These are phyloP conservation scores for Pyrocoelia pectoralis DNA, from an alignment of 2,888 invertebrate genomes.

Conservation along the genomic window DNA sequence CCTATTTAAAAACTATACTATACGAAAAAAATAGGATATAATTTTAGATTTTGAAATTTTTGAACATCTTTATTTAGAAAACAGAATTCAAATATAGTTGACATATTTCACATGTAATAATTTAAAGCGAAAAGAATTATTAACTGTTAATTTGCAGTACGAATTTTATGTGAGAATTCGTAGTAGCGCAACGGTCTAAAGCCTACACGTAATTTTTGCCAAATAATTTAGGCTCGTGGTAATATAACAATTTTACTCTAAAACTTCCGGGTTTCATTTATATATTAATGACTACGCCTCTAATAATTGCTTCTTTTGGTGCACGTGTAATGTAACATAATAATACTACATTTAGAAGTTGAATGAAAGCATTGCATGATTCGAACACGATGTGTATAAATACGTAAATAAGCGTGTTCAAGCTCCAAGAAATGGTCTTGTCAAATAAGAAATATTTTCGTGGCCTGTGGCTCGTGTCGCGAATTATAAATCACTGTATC, in stretches of 20 bases:
- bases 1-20: neutral
- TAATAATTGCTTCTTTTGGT: constrained; percentile 13
- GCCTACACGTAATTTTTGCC: constrained; percentile 4
- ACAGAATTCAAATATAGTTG: constrained; percentile 1
- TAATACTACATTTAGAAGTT: neutral
- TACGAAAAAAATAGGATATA: neutral
- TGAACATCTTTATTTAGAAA: neutral
- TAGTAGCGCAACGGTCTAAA: neutral
- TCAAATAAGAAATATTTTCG: neutral
- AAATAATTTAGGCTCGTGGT: constrained; percentile 15
- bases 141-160: constrained; percentile 17
- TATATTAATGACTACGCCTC: constrained; percentile 6
- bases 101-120: constrained; percentile 9
- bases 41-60: neutral
- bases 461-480: neutral
- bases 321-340: constrained; percentile 15
- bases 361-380: neutral
- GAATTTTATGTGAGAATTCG: constrained; percentile 10
- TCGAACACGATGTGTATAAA: neutral
- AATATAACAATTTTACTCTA: constrained; percentile 6
- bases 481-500: neutral
- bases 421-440: neutral
- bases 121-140: constrained; percentile 14
- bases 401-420: neutral
- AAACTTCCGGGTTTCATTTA: constrained; percentile 20